Conservation (phyloP, 2,113 vertebrate genomes). For the Pedetes capensis region DNA sequence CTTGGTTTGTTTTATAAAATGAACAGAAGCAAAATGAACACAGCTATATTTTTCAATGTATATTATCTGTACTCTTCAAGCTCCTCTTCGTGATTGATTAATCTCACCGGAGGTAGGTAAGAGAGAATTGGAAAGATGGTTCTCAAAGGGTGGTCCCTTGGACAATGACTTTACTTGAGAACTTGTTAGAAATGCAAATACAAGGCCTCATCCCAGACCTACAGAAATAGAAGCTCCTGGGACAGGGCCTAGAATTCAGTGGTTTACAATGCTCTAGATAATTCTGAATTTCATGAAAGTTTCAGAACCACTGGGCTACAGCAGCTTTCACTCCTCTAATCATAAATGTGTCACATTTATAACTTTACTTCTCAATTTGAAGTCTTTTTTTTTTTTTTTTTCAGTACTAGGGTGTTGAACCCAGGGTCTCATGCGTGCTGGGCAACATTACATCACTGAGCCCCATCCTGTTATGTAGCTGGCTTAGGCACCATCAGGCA, state of each 20-base stretch:
- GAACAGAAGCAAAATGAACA: neutral
- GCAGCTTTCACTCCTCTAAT: neutral
- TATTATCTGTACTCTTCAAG: neutral
- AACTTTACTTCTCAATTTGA: neutral
- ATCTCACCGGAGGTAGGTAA: neutral
- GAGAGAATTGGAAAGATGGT: neutral
- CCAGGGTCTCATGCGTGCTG: too few species aligned
- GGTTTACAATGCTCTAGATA: neutral
- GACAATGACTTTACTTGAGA: neutral
- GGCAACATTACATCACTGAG: too few species aligned
- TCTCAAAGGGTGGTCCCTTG: neutral
- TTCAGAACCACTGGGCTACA: neutral
- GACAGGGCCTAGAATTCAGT: neutral
- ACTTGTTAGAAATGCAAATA: neutral
- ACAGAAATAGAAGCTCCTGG: neutral
- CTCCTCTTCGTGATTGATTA: neutral
- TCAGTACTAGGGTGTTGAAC: too few species aligned
- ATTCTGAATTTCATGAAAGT: neutral
- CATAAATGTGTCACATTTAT: neutral
- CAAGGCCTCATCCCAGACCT: neutral
- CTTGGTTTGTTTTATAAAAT: neutral
- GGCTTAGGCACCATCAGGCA: too few species aligned
- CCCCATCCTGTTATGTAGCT: too few species aligned
- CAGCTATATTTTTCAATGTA: neutral
- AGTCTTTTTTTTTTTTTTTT: neutral